Evolutionary conservation across 2,888 invertebrate species (phyloP).

Genomic region (Anorthoa munda): DNA sequence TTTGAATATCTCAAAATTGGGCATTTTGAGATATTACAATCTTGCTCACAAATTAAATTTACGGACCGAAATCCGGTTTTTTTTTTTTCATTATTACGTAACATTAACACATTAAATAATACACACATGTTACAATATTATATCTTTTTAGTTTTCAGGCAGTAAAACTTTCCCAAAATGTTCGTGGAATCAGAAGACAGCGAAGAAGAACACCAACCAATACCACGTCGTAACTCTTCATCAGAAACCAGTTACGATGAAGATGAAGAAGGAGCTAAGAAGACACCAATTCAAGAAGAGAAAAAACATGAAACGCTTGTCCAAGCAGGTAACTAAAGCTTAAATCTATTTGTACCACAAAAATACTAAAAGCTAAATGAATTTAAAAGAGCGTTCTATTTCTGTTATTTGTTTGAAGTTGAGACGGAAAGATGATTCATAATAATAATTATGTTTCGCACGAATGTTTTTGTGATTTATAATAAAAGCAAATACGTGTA

Average conservation of each 20-base stretch:
- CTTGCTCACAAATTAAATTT: neutral
- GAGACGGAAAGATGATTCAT: too few relatives aligned
- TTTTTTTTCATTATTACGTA: too few relatives aligned
- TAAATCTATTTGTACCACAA: neutral
- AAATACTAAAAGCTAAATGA: too few relatives aligned
- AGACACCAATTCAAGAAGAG: conserved; percentile 34
- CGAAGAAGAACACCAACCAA: conserved; percentile 68
- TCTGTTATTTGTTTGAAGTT: too few relatives aligned
- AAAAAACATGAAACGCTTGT: conserved; percentile 61
- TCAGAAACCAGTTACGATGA: conserved; percentile 81
- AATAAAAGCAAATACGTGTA: too few relatives aligned
- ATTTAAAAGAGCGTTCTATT: too few relatives aligned
- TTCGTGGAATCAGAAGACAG: conserved; percentile 74
- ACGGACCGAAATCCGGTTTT: neutral
- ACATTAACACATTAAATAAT: neutral
- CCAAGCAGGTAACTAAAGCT: conserved; percentile 45
- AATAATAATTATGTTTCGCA: too few relatives aligned
- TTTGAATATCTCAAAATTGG: neutral
- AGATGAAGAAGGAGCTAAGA: conserved; percentile 59
- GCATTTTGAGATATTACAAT: neutral
- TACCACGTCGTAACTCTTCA: conserved; percentile 67
- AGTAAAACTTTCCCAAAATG: conserved; percentile 48
- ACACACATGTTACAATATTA: neutral
- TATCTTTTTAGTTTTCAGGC: neutral
- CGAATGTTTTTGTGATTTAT: too few relatives aligned